Percentiles rank a stretch among this genome's conserved stretches.
These are phyloP conservation scores for Pseudonaja textilis DNA, from an alignment of 2,113 vertebrate species.

Conservation along the genomic window DNA sequence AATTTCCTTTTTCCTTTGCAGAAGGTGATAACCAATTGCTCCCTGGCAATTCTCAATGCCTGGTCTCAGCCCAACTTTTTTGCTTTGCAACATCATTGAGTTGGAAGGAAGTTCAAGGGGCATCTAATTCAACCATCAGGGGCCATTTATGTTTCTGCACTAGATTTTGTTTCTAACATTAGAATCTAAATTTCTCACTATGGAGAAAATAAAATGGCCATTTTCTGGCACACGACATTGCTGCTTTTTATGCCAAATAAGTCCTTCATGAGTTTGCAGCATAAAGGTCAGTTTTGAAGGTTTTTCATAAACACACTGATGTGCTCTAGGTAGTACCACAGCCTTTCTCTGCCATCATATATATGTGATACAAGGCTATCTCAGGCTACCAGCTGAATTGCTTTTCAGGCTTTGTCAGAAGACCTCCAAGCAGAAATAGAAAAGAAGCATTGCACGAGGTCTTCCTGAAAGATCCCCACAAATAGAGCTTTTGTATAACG, in stretches of 20 bases:
- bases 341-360: not conserved
- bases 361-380: not conserved
- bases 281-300: too few relatives aligned
- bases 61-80: not conserved
- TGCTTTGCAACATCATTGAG: not conserved
- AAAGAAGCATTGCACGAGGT: not conserved
- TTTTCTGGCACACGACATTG: not conserved
- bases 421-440: not conserved
- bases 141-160: not conserved
- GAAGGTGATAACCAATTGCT: not conserved
- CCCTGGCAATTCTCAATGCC: not conserved
- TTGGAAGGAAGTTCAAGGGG: not conserved
- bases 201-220: not conserved
- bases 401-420: not conserved
- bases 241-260: not conserved
- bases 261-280: not conserved
- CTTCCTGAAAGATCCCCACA: slow-evolving; percentile 16
- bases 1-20: not conserved
- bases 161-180: not conserved
- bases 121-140: not conserved
- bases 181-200: not conserved
- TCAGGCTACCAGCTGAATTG: not conserved
- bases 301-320: not conserved
- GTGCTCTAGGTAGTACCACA: not conserved
- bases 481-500: slow-evolving; percentile 24